Conservation (phyloP, 2,113 vertebrate genomes). For the Sigmodon hispidus region DNA sequence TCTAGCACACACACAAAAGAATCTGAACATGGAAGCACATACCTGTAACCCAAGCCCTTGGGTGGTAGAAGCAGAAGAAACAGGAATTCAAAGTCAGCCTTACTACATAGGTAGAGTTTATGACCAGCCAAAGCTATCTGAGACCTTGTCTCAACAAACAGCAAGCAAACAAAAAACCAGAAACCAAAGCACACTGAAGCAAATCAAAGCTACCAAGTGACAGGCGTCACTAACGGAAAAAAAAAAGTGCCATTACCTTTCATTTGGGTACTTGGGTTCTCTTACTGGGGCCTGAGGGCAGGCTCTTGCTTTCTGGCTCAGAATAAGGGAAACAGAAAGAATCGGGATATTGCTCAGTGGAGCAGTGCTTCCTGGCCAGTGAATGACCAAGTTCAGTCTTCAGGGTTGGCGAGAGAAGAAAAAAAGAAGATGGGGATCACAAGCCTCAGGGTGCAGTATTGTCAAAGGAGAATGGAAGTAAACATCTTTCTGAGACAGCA, state of each 20-base stretch:
- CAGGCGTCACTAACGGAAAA: not conserved
- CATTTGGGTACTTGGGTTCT: slow-evolving; percentile 13
- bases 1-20: too few species aligned
- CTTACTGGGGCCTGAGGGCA: not conserved
- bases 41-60: not conserved
- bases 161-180: not conserved
- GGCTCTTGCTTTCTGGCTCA: not conserved
- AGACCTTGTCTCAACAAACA: not conserved
- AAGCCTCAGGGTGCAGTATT: not conserved
- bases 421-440: not conserved
- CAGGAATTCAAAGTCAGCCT: not conserved
- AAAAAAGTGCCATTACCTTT: slow-evolving; percentile 33
- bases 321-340: not conserved
- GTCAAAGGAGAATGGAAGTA: not conserved
- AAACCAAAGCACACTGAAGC: not conserved
- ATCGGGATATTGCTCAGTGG: not conserved
- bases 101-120: not conserved
- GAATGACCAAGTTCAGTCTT: not conserved
- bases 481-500: not conserved
- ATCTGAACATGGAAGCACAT: not conserved
- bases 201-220: not conserved
- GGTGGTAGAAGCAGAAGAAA: not conserved
- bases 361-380: not conserved
- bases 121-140: not conserved
- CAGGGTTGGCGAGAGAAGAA: not conserved